Percentiles rank a stretch among this genome's conserved stretches.
Evolutionary conservation across 2,797 vertebrate species (phyloP).

Genomic region (Malacoctenus gilli): DNA sequence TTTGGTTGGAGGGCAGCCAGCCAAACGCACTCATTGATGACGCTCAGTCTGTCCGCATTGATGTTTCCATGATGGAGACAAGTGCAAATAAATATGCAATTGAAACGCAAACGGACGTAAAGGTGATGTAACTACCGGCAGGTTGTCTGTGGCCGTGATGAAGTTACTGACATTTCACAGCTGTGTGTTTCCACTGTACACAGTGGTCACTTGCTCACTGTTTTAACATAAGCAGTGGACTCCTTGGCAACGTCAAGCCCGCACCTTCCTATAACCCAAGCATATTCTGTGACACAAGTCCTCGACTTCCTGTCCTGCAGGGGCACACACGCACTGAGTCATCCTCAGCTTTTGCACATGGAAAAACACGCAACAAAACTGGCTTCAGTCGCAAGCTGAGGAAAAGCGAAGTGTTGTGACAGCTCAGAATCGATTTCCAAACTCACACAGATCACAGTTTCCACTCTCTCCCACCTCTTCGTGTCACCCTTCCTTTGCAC

Average conservation of each 20-base stretch:
- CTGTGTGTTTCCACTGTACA: slow-evolving; percentile 62
- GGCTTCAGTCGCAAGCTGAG: slow-evolving; percentile 4
- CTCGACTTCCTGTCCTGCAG: slow-evolving; percentile 16
- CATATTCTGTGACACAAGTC: slow-evolving; percentile 16
- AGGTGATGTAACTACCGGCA: slow-evolving; percentile 18
- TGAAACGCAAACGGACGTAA: slow-evolving; percentile 2
- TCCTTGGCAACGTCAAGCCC: slow-evolving; percentile 16
- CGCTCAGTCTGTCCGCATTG: slow-evolving; percentile 38
- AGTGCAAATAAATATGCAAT: slow-evolving; percentile 4
- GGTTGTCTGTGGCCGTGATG: slow-evolving; percentile 44
- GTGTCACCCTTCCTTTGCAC: not conserved
- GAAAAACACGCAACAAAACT: slow-evolving; percentile 31
- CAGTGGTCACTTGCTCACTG: slow-evolving; percentile 45
- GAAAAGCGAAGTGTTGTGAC: slow-evolving; percentile 10
- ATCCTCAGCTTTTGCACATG: slow-evolving; percentile 25
- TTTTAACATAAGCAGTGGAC: slow-evolving; percentile 45
- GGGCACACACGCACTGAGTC: slow-evolving; percentile 39
- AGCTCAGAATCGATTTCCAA: slow-evolving; percentile 25
- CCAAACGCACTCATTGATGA: slow-evolving; percentile 56
- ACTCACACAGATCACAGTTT: slow-evolving; percentile 65
- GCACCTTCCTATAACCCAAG: not conserved
- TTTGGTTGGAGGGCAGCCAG: slow-evolving; percentile 44
- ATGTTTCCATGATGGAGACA: slow-evolving; percentile 42
- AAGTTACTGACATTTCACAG: slow-evolving; percentile 54
- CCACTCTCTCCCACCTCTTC: slow-evolving; percentile 59